These are phyloP conservation scores for Lasioglossum oenotherae DNA, from an alignment of 2,888 invertebrate species.

Conservation along the genomic window DNA sequence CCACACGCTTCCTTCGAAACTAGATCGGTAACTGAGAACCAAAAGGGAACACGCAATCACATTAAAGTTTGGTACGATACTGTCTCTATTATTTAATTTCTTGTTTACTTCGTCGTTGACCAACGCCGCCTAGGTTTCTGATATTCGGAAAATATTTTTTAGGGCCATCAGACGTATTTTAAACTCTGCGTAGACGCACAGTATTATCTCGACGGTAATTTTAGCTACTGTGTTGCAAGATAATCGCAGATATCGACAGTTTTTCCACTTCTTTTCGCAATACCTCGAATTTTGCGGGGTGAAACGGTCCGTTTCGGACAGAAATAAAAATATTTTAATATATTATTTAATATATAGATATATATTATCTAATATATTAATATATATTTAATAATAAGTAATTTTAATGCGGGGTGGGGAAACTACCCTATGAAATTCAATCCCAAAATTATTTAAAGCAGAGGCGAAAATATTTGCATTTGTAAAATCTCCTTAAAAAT, in stretches of 20 bases:
- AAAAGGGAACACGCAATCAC: neutral
- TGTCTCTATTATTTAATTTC: neutral
- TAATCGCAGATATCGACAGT: neutral
- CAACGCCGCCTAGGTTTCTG: neutral
- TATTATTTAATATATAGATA: too few species aligned
- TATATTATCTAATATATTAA: too few species aligned
- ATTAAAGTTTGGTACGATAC: constrained; percentile 1
- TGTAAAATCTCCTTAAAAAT: neutral
- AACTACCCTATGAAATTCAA: neutral
- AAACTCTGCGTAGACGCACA: neutral
- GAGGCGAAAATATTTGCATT: neutral
- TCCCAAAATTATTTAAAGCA: neutral
- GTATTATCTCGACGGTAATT: neutral
- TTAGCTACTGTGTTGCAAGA: neutral
- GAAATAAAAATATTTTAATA: neutral
- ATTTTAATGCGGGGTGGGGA: neutral
- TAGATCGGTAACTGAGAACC: neutral
- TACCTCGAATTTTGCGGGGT: neutral
- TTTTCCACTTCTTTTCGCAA: neutral
- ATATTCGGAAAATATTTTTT: neutral
- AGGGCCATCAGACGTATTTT: neutral
- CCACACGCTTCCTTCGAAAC: neutral
- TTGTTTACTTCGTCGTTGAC: neutral
- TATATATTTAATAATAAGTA: neutral
- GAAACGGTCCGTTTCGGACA: neutral